Percentiles rank a stretch among this genome's conserved stretches.
phyloP scores from a whole-genome alignment of 1,140 invertebrate species.

The Riptortus pedestris region DNA sequence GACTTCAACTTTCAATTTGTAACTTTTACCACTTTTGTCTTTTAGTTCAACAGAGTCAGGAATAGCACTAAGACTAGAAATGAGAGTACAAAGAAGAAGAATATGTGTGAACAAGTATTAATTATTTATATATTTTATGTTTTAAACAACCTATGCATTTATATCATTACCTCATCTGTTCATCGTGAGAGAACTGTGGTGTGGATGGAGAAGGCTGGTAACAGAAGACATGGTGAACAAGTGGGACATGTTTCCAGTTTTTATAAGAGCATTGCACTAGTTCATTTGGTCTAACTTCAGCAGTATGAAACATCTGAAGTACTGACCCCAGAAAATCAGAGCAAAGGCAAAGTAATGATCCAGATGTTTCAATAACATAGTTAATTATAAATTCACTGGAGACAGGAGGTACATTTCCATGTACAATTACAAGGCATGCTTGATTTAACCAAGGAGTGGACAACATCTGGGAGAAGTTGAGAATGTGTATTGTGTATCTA shows the following conservation, averaged over 20 bases:
- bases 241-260: slow-evolving; percentile 66
- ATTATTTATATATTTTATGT: slow-evolving; percentile 6
- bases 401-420: slow-evolving; percentile 55
- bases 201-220: slow-evolving; percentile 72
- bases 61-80: slow-evolving; percentile 38
- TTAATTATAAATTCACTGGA: slow-evolving; percentile 54
- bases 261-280: slow-evolving; percentile 71
- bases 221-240: slow-evolving; percentile 78
- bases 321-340: slow-evolving; percentile 68
- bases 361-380: slow-evolving; percentile 57
- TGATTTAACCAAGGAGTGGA: slow-evolving; percentile 58
- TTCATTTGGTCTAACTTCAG: slow-evolving; percentile 70
- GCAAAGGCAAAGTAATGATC: slow-evolving; percentile 67
- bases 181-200: slow-evolving; percentile 59
- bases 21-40: slow-evolving; percentile 52
- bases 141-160: neutral
- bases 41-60: slow-evolving; percentile 42
- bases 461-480: slow-evolving; percentile 50
- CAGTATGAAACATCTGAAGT: slow-evolving; percentile 66
- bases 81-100: slow-evolving; percentile 19
- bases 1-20: slow-evolving; percentile 60
- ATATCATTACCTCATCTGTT: slow-evolving; percentile 25
- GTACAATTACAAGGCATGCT: slow-evolving; percentile 62
- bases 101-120: slow-evolving; percentile 31
- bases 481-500: slow-evolving; percentile 65